phyloP scores from a whole-genome alignment of 2,113 vertebrate species.

The Ginglymostoma cirratum region DNA sequence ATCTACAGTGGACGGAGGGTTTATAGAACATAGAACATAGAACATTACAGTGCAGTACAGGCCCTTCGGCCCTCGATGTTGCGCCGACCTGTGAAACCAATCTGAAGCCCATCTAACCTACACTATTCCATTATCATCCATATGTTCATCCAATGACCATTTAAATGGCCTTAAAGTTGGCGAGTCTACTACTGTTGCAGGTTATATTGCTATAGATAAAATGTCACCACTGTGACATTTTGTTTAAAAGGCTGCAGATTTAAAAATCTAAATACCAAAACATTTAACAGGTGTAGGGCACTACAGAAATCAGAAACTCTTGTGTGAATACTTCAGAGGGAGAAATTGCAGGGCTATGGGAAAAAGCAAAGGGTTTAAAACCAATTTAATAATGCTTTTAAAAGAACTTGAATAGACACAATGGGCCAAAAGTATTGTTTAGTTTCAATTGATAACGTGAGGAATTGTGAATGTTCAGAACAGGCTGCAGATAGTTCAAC shows the following conservation, averaged over 20 bases:
- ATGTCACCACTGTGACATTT: background rate
- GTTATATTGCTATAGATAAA: background rate
- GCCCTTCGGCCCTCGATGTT: no score
- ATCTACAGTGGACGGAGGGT: background rate
- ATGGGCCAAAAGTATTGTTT: background rate
- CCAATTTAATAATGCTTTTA: background rate
- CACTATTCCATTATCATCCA: no score
- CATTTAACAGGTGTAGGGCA: background rate
- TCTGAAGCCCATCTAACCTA: no score
- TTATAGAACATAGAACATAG: no score
- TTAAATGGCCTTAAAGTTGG: no score
- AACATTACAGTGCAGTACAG: no score
- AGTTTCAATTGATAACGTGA: background rate
- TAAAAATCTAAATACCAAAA: background rate
- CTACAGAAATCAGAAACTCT: background rate
- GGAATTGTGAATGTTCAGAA: background rate
- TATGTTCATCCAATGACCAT: no score
- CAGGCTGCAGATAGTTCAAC: background rate
- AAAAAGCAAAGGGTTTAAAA: background rate
- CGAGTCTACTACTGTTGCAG: no score
- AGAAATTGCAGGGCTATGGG: background rate
- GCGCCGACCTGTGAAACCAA: no score
- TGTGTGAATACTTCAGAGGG: background rate
- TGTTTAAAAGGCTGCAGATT: background rate
- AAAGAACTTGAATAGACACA: background rate